Evolutionary conservation across 1,140 invertebrate species (phyloP).

Genomic region (Stenopsyche tienmushanensis): DNA sequence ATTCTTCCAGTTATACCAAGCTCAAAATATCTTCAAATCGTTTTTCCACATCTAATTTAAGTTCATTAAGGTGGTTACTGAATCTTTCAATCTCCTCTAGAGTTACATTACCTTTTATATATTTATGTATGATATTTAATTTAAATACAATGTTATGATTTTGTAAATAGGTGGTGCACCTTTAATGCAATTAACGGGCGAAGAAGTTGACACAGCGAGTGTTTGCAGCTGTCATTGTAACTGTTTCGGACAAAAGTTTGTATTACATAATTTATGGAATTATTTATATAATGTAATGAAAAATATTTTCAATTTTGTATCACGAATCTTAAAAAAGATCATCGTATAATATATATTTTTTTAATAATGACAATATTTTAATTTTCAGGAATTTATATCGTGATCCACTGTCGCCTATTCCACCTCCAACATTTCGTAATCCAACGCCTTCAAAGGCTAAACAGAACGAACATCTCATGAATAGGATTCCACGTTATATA

Average conservation of each 20-base stretch:
- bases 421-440: constrained; percentile 42
- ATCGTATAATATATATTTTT: not conserved
- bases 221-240: constrained; percentile 51
- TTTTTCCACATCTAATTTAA: too few relatives aligned
- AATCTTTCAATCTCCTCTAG: too few relatives aligned
- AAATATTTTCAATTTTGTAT: not conserved
- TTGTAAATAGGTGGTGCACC: constrained; percentile 44
- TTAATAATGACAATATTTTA: constrained; percentile 1
- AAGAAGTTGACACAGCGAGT: constrained; percentile 51
- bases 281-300: constrained; percentile 6
- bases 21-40: too few relatives aligned
- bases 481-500: constrained; percentile 50
- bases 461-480: constrained; percentile 20
- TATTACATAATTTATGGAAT: not conserved
- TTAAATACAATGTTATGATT: not conserved
- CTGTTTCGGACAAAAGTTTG: constrained; percentile 48
- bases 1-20: too few relatives aligned
- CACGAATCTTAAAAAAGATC: too few relatives aligned
- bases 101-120: too few relatives aligned
- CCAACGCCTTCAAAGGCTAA: not conserved
- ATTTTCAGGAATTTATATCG: constrained; percentile 50
- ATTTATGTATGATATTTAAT: not conserved
- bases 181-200: constrained; percentile 26
- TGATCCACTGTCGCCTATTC: constrained; percentile 52
- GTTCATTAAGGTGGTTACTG: too few relatives aligned